Conservation (phyloP, 2,888 invertebrate genomes). For the Chrysolina americana region DNA sequence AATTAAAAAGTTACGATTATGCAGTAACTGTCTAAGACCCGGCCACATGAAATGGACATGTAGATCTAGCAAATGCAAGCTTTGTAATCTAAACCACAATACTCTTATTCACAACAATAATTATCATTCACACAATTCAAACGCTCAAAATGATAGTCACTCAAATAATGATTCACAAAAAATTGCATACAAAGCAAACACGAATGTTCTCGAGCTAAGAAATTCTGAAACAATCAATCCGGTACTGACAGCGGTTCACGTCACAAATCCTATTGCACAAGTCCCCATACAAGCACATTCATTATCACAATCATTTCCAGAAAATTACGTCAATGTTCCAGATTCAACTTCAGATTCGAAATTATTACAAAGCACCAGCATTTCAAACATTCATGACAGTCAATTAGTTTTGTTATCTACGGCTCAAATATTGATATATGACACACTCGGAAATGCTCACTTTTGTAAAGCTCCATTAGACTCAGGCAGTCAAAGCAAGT, state of each 20-base stretch:
- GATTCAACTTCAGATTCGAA: not conserved
- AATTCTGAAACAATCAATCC: too few relatives aligned
- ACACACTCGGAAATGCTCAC: slow-evolving; percentile 14
- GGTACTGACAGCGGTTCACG: too few relatives aligned
- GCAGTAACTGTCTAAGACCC: slow-evolving; percentile 2
- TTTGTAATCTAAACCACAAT: not conserved
- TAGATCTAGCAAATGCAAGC: not conserved
- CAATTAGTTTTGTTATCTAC: too few relatives aligned
- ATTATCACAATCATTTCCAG: too few relatives aligned
- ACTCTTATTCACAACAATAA: not conserved
- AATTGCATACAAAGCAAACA: not conserved
- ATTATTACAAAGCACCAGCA: not conserved
- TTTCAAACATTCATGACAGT: not conserved
- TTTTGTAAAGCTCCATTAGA: slow-evolving; percentile 22
- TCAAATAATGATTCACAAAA: not conserved
- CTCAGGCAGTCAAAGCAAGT: slow-evolving; percentile 18
- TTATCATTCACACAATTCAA: not conserved
- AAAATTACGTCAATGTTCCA: too few relatives aligned
- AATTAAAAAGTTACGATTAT: not conserved
- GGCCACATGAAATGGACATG: not conserved
- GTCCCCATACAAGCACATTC: too few relatives aligned
- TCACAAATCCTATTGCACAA: too few relatives aligned
- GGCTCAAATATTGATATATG: too few relatives aligned
- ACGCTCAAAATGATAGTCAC: not conserved
- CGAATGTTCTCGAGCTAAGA: not conserved